Percentiles rank a stretch among this genome's conserved stretches.
Conservation (phyloP, 2,888 invertebrate species). For the Scaptomyza tumidula region DNA sequence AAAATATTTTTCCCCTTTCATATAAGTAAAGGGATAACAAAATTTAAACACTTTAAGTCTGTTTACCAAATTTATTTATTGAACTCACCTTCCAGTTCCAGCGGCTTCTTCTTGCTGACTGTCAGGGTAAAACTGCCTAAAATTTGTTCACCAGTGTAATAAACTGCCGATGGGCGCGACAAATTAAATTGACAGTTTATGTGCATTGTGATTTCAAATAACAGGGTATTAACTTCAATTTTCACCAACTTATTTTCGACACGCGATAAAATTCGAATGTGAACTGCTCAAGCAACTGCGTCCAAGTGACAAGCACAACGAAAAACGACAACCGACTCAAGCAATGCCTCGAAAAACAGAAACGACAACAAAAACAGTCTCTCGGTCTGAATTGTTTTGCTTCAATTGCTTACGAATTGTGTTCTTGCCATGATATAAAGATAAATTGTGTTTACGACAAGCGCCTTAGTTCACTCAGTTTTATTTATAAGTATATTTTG, state of each 20-base stretch:
- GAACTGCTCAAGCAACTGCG: constrained; percentile 29
- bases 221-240: constrained; percentile 18
- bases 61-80: too few relatives aligned
- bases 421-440: constrained; percentile 33
- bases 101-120: constrained; percentile 47
- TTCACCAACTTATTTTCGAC: constrained; percentile 9
- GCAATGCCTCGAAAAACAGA: neutral
- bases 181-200: constrained; percentile 65
- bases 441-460: constrained; percentile 44
- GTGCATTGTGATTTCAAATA: constrained; percentile 54
- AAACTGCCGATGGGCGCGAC: constrained; percentile 64
- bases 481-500: constrained; percentile 16
- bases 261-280: constrained; percentile 40
- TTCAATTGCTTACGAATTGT: constrained; percentile 27
- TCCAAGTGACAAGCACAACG: constrained; percentile 31
- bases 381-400: constrained; percentile 23
- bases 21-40: too few relatives aligned
- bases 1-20: too few relatives aligned
- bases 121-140: constrained; percentile 55
- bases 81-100: constrained; percentile 61
- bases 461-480: constrained; percentile 21
- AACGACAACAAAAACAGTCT: constrained; percentile 1
- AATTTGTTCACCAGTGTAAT: constrained; percentile 72
- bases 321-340: constrained; percentile 5
- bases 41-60: too few relatives aligned